Conservation (phyloP, 2,797 vertebrate species). For the Tarsius wallacei region DNA sequence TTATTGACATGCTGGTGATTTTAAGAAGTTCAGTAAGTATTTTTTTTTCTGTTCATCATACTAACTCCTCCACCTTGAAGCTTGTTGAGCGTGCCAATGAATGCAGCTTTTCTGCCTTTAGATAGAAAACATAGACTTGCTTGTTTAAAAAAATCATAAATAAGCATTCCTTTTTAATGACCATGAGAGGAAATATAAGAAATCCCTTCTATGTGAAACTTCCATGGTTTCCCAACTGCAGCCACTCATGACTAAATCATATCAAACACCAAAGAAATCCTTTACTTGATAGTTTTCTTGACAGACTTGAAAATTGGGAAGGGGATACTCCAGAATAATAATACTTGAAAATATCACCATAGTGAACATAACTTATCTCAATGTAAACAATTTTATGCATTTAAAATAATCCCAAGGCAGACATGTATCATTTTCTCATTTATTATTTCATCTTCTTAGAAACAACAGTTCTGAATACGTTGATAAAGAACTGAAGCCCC, state of each 20-base stretch:
- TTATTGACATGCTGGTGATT: background rate
- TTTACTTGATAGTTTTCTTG: constrained; percentile 27
- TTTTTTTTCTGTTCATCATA: background rate
- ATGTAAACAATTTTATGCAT: background rate
- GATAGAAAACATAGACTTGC: background rate
- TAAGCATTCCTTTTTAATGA: background rate
- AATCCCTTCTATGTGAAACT: background rate
- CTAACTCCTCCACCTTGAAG: background rate
- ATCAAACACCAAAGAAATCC: background rate
- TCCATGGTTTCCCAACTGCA: background rate
- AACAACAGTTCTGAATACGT: background rate
- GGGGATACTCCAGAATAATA: background rate
- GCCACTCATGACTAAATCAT: background rate
- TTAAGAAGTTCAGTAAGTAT: background rate
- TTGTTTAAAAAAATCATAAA: constrained; percentile 17
- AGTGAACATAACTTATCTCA: background rate
- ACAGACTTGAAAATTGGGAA: background rate
- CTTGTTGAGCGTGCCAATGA: background rate
- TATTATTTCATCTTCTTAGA: background rate
- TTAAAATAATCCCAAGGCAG: constrained; percentile 28
- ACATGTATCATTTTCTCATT: constrained; percentile 19
- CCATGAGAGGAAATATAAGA: background rate
- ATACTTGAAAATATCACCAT: background rate
- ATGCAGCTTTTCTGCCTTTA: background rate
- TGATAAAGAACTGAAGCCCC: background rate